phyloP scores from a whole-genome alignment of 2,113 vertebrate species.

The Triplophysa siluroides region DNA sequence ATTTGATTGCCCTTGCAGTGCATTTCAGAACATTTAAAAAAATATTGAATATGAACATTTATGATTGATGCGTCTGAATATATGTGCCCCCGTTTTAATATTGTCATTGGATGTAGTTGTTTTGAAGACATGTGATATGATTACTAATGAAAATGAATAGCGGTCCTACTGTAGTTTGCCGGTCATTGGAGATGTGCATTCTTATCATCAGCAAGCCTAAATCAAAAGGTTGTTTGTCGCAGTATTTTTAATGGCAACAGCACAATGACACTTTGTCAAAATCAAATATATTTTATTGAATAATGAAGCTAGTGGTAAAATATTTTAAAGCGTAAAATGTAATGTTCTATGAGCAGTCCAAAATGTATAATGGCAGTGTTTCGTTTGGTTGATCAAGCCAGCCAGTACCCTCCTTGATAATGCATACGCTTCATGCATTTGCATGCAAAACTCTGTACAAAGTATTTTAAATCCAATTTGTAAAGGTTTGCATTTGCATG shows the following conservation, averaged over 20 bases:
- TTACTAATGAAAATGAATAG: neutral
- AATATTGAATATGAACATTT: neutral
- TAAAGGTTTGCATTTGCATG: conserved; percentile 61
- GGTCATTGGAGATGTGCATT: conserved; percentile 78
- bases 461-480: conserved; percentile 45
- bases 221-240: conserved; percentile 26
- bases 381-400: neutral
- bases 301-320: neutral
- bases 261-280: conserved; percentile 48
- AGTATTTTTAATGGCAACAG: conserved; percentile 23
- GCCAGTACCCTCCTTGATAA: neutral
- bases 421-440: conserved; percentile 52
- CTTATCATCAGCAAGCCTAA: conserved; percentile 48
- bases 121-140: neutral
- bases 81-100: neutral
- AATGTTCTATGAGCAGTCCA: neutral
- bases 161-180: conserved; percentile 61
- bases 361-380: neutral
- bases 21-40: neutral
- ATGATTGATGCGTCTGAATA: neutral
- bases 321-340: neutral
- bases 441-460: conserved; percentile 58
- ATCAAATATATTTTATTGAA: conserved; percentile 33
- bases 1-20: conserved; percentile 19
- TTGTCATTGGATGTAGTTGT: conserved; percentile 14